Base-by-base conservation (phyloP, 2,888 invertebrate genomes). In the Luperina testacea region DNA sequence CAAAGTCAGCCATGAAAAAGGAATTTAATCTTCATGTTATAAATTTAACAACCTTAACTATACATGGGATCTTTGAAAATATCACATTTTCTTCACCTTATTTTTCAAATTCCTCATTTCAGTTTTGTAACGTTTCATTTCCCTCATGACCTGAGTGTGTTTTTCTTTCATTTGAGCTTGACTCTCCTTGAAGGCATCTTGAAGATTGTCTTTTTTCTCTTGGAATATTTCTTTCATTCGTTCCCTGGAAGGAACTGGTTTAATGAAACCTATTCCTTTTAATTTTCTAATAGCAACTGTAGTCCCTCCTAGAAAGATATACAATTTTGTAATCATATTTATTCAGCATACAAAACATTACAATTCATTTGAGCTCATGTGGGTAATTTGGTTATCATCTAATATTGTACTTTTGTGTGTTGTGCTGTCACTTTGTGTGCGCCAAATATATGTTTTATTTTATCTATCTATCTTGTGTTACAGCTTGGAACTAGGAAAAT, bases 221-320 rank as follows among this genome's bases (percentile, higher is more conserved):
- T 97, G 95, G 83, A 97, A 95, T 95, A 98, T 97, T 91, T 97
- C 97, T 91, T 97, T 97, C 17, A 98, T 94, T 86, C 97, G 93
- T 88, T 97, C 97, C 76, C 96, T 96, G 42, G 97, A 97, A 32
- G 98, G 98, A 57, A 98, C 98, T n/a, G 98, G 98, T 92, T 98
- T 98, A 81, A 99, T 98, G 93, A 98, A 98, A 72, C 99, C 99
- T 93, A 98, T 97, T 89, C 97, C 97, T 88, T 98, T 98, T 86
- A 99, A 96, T 91, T 98, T 98, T 90, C 97, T 98, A 79, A 99
- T 99, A 13, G 98, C 98, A 92, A 98, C 94, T 32, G 99, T 99
- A 38, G 99, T 99, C 69, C 98, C 98, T 88, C 98, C 98, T 98
- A 88, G 45, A 95, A 94, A 17, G 9, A 42, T n/a, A 74, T 13